Conservation (phyloP, 2,797 vertebrate genomes). For the Ceryle rudis region DNA sequence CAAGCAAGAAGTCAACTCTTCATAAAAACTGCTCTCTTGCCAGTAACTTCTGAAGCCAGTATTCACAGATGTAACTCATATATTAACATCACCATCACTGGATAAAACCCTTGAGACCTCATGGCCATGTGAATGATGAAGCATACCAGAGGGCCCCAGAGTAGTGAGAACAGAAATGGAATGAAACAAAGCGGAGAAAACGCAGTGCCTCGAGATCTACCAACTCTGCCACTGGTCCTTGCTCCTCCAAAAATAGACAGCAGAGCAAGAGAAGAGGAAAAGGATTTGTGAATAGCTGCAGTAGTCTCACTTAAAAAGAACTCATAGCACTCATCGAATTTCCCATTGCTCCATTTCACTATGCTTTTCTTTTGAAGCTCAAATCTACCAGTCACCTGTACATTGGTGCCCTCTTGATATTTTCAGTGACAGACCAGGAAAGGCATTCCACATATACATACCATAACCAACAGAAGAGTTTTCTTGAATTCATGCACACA, state of each 20-base stretch:
- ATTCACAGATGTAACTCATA: background rate
- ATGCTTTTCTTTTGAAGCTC: background rate
- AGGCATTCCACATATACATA: background rate
- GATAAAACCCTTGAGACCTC: background rate
- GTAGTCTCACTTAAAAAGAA: background rate
- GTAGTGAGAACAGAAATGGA: background rate
- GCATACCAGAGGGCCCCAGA: background rate
- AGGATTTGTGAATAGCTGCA: background rate
- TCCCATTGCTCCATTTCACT: background rate
- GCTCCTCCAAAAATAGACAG: background rate
- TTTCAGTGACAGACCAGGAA: background rate
- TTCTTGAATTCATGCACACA: background rate
- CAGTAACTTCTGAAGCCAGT: background rate
- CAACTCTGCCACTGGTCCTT: background rate
- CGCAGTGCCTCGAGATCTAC: background rate
- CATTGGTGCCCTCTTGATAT: background rate
- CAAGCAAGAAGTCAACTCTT: background rate
- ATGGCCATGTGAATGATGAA: background rate
- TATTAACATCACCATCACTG: background rate
- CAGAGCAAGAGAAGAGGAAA: background rate
- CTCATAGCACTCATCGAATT: background rate
- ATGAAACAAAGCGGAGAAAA: background rate
- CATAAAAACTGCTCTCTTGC: background rate
- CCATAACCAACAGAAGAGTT: background rate
- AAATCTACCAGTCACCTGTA: background rate